Evolutionary conservation across 2,113 vertebrate genomes (phyloP).

Genomic region (cattle (Bos taurus)): ARS-UCD2.0 NC_037357.1:50056501-50057000

Average conservation of each 20-base stretch:
- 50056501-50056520: too few relatives aligned
- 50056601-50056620: background rate
- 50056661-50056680: background rate
- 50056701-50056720: background rate
- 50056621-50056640: background rate
- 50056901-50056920: too few relatives aligned
- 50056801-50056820: background rate
- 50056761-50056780: background rate
- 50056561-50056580: background rate
- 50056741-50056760: background rate
- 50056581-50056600: background rate
- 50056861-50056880: too few relatives aligned
- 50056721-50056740: background rate
- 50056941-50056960: too few relatives aligned
- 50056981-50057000: too few relatives aligned
- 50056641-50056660: background rate
- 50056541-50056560: background rate
- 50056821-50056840: background rate
- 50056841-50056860: too few relatives aligned
- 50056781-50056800: background rate
- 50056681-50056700: background rate
- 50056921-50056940: too few relatives aligned
- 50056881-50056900: too few relatives aligned
- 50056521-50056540: background rate
- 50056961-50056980: too few relatives aligned